Evolutionary conservation across 2,797 vertebrate genomes (phyloP), one percentile per base, ranked within the genome.

Genomic region (Lagorchestes hirsutus): DNA sequence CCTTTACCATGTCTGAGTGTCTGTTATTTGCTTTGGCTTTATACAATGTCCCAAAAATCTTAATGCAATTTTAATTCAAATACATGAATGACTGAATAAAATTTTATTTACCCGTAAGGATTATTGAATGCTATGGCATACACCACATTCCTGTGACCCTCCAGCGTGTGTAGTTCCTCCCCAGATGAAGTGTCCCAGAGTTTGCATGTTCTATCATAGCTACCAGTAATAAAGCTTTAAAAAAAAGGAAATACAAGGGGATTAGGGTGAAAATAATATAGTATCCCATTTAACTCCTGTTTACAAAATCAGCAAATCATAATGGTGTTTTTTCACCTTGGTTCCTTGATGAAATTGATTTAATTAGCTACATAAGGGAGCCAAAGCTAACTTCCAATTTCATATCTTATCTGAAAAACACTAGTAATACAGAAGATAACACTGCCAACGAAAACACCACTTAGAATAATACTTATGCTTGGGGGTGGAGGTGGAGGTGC

Each of bases 71-170:
- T 82, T 46, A 82, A 40, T 82, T 82, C 67, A 82, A 24, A 5
- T 0, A 24, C 34, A 8, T 0, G 18, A 57, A 18, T 0, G 8
- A 12, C 10, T 0, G 24, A 12, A 92, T 74, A 40, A 40, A 97
- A 93, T 57, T 54, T 5, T 59, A 55, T 74, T 98, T 97, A 99
- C 99, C 99, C 99, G 0, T 99, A 99, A 28, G 99, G 99, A 93
- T 99, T 99, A 99, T 99, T 99, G 99, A 99, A 99, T 28, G 99
- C 99, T 90, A 99, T 98, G 92, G 99, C 99, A 56, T 99, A 99
- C 10, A 99, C 99, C 97, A 99, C 99, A 0, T 99, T 99, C 97
- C 98, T 98, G 97, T 99, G 99, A 31, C 99, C 99, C 96, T 99
- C 99, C 93, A 99, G 98, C 0, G 98, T 99, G 62, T 92, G 99